Percentiles rank a stretch among this genome's conserved stretches.
Conservation (phyloP, 2,888 invertebrate species). For the Dendrolimus pini region DNA sequence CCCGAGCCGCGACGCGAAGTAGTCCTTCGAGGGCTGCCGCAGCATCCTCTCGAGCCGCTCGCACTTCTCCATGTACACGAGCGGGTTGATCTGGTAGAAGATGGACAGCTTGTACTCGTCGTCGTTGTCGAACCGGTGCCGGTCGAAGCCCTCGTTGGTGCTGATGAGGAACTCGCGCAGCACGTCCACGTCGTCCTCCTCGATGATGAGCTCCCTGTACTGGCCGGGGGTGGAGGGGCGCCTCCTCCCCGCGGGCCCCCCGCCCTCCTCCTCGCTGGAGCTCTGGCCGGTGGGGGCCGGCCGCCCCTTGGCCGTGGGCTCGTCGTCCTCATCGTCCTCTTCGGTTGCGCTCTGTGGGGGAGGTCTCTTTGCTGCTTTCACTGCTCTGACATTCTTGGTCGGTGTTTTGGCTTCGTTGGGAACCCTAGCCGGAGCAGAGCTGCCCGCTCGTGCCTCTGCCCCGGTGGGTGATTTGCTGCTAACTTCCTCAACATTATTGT, state of each 20-base stretch:
- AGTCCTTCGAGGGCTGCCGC: slow-evolving; percentile 12
- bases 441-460: neutral
- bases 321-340: neutral
- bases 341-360: neutral
- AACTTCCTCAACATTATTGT: neutral
- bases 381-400: neutral
- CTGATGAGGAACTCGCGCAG: slow-evolving; percentile 25
- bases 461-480: neutral
- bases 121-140: slow-evolving; percentile 30
- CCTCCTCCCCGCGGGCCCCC: neutral
- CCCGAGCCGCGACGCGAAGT: slow-evolving; percentile 34
- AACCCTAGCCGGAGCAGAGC: neutral
- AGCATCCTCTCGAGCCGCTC: slow-evolving; percentile 19
- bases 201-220: slow-evolving; percentile 31
- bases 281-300: neutral
- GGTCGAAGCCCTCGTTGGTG: slow-evolving; percentile 22
- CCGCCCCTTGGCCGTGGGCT: neutral
- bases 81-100: slow-evolving; percentile 43
- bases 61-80: slow-evolving; percentile 32
- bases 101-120: slow-evolving; percentile 25
- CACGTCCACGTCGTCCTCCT: slow-evolving; percentile 26
- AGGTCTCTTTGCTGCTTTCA: neutral
- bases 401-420: neutral
- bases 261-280: neutral
- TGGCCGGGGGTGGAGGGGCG: neutral